phyloP scores from a whole-genome alignment of 2,113 vertebrate species.

The Psephotus haematonotus region DNA sequence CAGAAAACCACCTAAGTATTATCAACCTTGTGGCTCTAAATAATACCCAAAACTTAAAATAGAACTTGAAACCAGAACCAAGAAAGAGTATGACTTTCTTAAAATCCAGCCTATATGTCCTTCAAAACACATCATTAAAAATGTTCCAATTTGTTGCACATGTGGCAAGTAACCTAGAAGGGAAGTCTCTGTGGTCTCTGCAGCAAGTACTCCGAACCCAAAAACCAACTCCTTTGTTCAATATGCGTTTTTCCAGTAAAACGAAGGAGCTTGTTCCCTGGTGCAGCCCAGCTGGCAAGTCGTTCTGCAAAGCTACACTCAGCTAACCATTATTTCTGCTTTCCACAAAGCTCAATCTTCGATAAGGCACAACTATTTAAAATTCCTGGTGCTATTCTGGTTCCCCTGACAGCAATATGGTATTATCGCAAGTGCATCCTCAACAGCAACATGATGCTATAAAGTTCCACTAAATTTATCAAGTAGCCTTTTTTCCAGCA shows the following conservation, averaged over 20 bases:
- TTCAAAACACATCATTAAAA: neutral
- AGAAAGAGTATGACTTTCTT: neutral
- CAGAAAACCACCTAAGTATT: neutral
- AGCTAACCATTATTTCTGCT: conserved; percentile 17
- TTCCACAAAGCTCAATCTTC: neutral
- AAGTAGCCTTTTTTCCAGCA: conserved; percentile 7
- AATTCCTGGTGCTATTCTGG: neutral
- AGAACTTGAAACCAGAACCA: neutral
- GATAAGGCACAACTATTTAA: conserved; percentile 7
- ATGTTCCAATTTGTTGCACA: neutral
- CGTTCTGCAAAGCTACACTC: neutral
- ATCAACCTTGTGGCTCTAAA: neutral
- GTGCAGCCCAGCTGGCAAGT: neutral
- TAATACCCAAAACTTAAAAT: neutral
- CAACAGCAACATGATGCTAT: neutral
- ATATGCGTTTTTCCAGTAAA: neutral
- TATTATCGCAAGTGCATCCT: neutral
- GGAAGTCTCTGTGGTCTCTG: neutral
- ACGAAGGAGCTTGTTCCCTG: neutral
- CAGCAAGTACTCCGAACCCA: fast-evolving
- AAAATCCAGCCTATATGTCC: neutral
- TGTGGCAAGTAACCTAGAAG: neutral
- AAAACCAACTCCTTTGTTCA: neutral
- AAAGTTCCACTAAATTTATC: conserved; percentile 23
- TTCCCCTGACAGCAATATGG: neutral